These are phyloP conservation scores for Psilanteris sp. DNA, from an alignment of 1,140 invertebrate genomes.

Conservation along the genomic window DNA sequence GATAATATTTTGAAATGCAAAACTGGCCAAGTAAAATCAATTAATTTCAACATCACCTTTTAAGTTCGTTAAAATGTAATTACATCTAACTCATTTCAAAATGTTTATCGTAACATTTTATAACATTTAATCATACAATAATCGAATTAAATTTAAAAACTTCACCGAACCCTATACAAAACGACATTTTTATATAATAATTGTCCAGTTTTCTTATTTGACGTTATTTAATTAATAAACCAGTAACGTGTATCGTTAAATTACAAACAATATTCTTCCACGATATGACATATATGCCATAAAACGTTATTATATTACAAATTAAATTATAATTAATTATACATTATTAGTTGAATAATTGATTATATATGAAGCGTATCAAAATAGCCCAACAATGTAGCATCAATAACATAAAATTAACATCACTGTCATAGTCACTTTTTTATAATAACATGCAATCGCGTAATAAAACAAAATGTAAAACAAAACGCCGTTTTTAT, in stretches of 20 bases:
- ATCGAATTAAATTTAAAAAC: too few species aligned
- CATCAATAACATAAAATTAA: slow-evolving; percentile 44
- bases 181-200: slow-evolving; percentile 14
- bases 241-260: slow-evolving; percentile 23
- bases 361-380: slow-evolving; percentile 19
- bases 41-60: too few species aligned
- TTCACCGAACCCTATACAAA: slow-evolving; percentile 21
- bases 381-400: slow-evolving; percentile 10
- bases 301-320: slow-evolving; percentile 40
- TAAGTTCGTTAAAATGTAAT: too few species aligned
- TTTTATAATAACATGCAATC: slow-evolving; percentile 24
- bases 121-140: too few species aligned
- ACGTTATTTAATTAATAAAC: slow-evolving; percentile 24
- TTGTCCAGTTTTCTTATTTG: background rate
- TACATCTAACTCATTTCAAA: too few species aligned
- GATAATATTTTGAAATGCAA: too few species aligned
- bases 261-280: slow-evolving; percentile 19
- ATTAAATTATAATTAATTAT: slow-evolving; percentile 32
- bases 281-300: slow-evolving; percentile 12
- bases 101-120: too few species aligned
- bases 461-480: slow-evolving; percentile 6
- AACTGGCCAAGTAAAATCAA: too few species aligned
- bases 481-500: slow-evolving; percentile 36
- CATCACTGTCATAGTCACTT: slow-evolving; percentile 29
- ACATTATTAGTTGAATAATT: slow-evolving; percentile 31